Conservation (phyloP, 2,888 invertebrate genomes). For the Xanthia icteritia region DNA sequence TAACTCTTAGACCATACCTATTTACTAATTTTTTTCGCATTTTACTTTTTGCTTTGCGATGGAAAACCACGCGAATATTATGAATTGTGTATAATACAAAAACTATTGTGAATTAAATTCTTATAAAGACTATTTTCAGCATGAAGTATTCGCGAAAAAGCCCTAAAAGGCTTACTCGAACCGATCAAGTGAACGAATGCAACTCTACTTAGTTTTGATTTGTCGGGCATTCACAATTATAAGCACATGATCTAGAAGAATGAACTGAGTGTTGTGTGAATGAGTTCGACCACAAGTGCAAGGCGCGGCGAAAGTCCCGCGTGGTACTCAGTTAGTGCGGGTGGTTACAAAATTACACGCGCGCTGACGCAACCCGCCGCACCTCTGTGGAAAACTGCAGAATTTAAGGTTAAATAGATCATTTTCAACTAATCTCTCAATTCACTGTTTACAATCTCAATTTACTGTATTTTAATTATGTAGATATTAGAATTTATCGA, state of each 20-base stretch:
- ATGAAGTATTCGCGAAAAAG: not conserved
- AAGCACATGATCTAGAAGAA: not conserved
- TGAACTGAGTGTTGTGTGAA: not conserved
- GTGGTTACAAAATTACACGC: constrained; percentile 27
- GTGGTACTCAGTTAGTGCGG: not conserved
- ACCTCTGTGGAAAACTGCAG: constrained; percentile 6
- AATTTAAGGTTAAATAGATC: not conserved
- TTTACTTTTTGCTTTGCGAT: not conserved
- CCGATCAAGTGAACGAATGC: not conserved
- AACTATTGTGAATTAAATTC: not conserved
- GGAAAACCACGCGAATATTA: not conserved
- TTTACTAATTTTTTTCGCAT: not conserved
- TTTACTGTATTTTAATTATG: not conserved
- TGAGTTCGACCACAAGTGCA: constrained; percentile 23
- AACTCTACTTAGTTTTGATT: not conserved
- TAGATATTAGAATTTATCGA: not conserved
- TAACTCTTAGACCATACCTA: not conserved
- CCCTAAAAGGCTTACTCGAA: not conserved
- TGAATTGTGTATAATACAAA: not conserved
- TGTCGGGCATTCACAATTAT: not conserved
- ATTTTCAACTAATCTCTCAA: not conserved
- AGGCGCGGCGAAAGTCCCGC: constrained; percentile 31
- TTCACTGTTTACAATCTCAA: not conserved
- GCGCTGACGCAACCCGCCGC: constrained; percentile 23
- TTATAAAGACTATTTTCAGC: not conserved